These are phyloP conservation scores for Lasiurus borealis DNA, from an alignment of 2,113 vertebrate genomes.

Conservation along the genomic window DNA sequence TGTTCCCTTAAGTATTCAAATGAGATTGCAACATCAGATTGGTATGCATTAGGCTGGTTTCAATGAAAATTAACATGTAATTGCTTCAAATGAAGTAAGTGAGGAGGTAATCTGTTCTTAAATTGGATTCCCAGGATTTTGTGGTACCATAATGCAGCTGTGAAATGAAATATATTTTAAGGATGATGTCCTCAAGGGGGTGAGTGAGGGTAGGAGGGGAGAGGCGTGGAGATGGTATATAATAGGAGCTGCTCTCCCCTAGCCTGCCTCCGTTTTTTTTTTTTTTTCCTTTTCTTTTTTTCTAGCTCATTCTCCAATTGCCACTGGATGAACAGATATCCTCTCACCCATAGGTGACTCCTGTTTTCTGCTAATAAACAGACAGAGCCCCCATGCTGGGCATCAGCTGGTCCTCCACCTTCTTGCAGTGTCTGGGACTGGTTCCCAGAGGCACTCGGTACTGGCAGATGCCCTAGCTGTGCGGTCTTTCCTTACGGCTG, in stretches of 20 bases:
- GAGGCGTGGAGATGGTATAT: conserved; percentile 24
- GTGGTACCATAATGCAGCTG: conserved; percentile 93
- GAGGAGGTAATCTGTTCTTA: conserved; percentile 95
- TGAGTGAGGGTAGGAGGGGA: conserved; percentile 74
- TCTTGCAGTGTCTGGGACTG: neutral
- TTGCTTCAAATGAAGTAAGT: conserved; percentile 95
- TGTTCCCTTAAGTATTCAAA: conserved; percentile 91
- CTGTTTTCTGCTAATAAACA: neutral
- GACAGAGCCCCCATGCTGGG: neutral
- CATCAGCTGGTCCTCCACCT: neutral
- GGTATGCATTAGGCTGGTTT: conserved; percentile 94
- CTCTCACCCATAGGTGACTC: neutral
- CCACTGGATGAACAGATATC: neutral
- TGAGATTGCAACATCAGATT: conserved; percentile 92
- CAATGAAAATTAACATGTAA: conserved; percentile 95
- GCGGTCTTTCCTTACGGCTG: neutral
- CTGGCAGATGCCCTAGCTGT: neutral
- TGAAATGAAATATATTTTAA: conserved; percentile 92
- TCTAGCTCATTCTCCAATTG: conserved; percentile 52
- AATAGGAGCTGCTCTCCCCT: conserved; percentile 56
- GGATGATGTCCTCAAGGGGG: conserved; percentile 91
- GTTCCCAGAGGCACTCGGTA: neutral
- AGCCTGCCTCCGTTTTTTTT: conserved; percentile 30
- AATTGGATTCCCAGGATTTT: conserved; percentile 94
- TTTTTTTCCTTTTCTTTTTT: conserved; percentile 35